phyloP scores from a whole-genome alignment of 2,888 invertebrate species.

The Orthosia gracilis region DNA sequence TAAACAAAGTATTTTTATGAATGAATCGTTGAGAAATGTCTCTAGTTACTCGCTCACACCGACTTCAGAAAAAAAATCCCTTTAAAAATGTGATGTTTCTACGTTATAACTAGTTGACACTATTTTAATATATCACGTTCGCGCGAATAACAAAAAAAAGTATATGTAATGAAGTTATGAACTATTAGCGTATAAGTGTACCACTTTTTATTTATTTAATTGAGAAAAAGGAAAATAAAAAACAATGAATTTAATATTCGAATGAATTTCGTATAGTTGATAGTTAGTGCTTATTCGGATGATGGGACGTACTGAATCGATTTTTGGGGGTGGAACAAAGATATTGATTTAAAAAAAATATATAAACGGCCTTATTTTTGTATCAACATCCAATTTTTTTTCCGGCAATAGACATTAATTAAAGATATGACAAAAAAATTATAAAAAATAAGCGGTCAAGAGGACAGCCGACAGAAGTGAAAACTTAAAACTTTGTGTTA shows the following conservation, averaged over 20 bases:
- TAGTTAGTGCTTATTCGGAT: constrained; percentile 70
- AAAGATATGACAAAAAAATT: too few relatives aligned
- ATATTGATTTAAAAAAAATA: constrained; percentile 61
- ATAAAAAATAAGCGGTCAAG: too few relatives aligned
- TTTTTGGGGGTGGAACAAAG: constrained; percentile 56
- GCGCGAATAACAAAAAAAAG: constrained; percentile 76
- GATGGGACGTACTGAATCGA: constrained; percentile 54
- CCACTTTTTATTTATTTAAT: constrained; percentile 84
- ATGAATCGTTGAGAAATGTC: constrained; percentile 56
- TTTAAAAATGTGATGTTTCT: constrained; percentile 86
- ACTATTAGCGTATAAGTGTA: constrained; percentile 87
- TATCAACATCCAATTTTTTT: too few relatives aligned
- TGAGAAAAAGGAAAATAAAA: constrained; percentile 65
- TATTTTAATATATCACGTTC: constrained; percentile 86
- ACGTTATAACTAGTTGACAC: constrained; percentile 83
- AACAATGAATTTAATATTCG: constrained; percentile 77
- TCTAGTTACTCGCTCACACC: constrained; percentile 80
- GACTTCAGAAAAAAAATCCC: constrained; percentile 60
- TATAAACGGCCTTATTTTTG: too few relatives aligned
- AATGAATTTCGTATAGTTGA: constrained; percentile 72
- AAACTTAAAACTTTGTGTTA: too few relatives aligned
- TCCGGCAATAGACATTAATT: too few relatives aligned
- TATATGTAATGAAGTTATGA: constrained; percentile 85
- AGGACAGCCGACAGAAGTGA: too few relatives aligned
- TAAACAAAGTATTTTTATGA: constrained; percentile 66